Evolutionary conservation across 1,140 invertebrate genomes (phyloP).

Genomic region (Drosophila ficusphila): DNA sequence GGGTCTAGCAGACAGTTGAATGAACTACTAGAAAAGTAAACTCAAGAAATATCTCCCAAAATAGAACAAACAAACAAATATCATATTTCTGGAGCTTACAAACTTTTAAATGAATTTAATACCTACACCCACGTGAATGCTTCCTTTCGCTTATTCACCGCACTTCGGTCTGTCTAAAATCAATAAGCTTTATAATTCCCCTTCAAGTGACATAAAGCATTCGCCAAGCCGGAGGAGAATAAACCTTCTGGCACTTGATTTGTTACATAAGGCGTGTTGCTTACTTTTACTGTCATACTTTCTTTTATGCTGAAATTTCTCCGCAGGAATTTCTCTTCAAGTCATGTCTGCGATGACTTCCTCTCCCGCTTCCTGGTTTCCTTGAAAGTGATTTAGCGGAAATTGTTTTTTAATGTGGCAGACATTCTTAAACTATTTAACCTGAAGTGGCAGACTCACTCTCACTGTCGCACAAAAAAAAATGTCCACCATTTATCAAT

Average conservation of each 20-base stretch:
- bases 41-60: not conserved
- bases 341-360: constrained; percentile 16
- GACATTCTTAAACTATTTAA: constrained; percentile 80
- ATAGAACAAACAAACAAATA: constrained; percentile 1
- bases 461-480: constrained; percentile 33
- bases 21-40: constrained; percentile 8
- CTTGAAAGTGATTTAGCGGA: constrained; percentile 71
- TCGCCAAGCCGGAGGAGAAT: constrained; percentile 6
- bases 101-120: constrained; percentile 7
- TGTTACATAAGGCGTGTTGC: constrained; percentile 60
- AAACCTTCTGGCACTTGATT: constrained; percentile 55
- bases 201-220: constrained; percentile 41
- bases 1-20: constrained; percentile 46
- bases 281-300: constrained; percentile 58
- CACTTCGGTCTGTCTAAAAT: constrained; percentile 6
- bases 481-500: constrained; percentile 78
- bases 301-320: constrained; percentile 46
- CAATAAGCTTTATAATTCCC: constrained; percentile 13
- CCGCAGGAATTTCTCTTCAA: constrained; percentile 35
- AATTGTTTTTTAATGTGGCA: constrained; percentile 79
- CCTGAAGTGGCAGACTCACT: constrained; percentile 28
- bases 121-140: constrained; percentile 4
- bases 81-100: constrained; percentile 1
- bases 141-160: not conserved
- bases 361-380: not conserved